A percentile compares a stretch with the other conserved stretches of the same genome.
These are phyloP conservation scores for Diachasma alloeum DNA, from an alignment of 1,140 invertebrate species.

Conservation along the genomic window DNA sequence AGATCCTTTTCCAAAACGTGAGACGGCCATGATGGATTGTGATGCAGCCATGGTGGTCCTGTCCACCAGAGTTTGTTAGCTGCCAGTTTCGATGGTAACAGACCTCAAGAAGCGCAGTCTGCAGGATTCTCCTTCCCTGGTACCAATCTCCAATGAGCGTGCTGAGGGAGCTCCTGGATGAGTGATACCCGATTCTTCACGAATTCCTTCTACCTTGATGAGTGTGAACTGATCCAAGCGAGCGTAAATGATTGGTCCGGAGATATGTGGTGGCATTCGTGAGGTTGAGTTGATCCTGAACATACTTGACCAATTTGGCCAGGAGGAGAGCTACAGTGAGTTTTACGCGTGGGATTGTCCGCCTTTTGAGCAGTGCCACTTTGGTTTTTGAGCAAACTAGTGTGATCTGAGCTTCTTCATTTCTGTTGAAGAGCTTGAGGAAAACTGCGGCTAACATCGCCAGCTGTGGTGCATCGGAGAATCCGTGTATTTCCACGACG, in stretches of 20 bases:
- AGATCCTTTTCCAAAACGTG: too few species aligned
- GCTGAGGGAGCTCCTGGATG: too few species aligned
- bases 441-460: constrained; percentile 37
- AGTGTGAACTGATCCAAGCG: neutral
- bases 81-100: too few species aligned
- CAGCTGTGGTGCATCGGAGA: constrained; percentile 38
- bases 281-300: neutral
- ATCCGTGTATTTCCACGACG: constrained; percentile 37
- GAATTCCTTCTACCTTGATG: neutral
- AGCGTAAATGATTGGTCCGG: neutral
- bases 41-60: too few species aligned
- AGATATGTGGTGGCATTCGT: neutral
- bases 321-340: constrained; percentile 14
- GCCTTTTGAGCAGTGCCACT: constrained; percentile 11
- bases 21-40: too few species aligned
- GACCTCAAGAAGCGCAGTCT: too few species aligned
- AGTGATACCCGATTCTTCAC: too few species aligned
- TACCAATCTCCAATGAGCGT: too few species aligned
- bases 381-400: constrained; percentile 24
- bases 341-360: constrained; percentile 18
- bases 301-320: constrained; percentile 1
- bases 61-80: too few species aligned
- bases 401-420: neutral
- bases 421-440: neutral
- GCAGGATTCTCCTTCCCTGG: too few species aligned